These are phyloP conservation scores for Drosophila ercepeae DNA, from an alignment of 1,140 invertebrate species.

Conservation along the genomic window DNA sequence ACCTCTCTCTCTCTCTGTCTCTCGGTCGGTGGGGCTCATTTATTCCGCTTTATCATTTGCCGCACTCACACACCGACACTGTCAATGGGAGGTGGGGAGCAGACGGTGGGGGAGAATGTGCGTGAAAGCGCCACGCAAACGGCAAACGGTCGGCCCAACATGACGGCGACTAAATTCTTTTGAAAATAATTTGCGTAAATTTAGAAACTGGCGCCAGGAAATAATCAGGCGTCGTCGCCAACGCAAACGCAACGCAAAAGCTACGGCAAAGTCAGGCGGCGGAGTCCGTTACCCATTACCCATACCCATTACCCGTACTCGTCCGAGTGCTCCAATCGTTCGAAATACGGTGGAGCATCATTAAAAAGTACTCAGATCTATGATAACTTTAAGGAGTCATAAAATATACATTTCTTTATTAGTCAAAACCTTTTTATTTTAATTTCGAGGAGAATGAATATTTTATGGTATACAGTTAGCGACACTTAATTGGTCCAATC, in stretches of 20 bases:
- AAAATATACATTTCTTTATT: background rate
- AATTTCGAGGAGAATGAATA: no score
- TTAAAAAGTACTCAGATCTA: background rate
- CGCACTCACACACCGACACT: constrained; percentile 8
- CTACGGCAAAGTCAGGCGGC: constrained; percentile 34
- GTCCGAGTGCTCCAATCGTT: constrained; percentile 17
- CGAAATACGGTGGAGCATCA: constrained; percentile 6
- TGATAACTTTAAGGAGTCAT: background rate
- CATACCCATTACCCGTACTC: constrained; percentile 38
- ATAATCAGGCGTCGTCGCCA: constrained; percentile 82
- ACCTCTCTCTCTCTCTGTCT: constrained; percentile 11
- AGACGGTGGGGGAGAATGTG: constrained; percentile 41
- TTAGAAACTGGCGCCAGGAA: constrained; percentile 83
- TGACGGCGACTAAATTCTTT: constrained; percentile 80
- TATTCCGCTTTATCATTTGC: constrained; percentile 40
- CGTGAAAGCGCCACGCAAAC: constrained; percentile 60
- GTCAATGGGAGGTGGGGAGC: background rate
- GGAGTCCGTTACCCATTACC: constrained; percentile 45
- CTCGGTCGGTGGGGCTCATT: constrained; percentile 21
- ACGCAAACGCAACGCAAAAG: constrained; percentile 56
- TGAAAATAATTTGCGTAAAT: constrained; percentile 80
- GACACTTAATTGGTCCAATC: no score
- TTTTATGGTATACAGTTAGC: no score
- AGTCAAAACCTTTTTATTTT: background rate
- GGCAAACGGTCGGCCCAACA: constrained; percentile 46